Percentiles rank a stretch among this genome's conserved stretches.
These are phyloP conservation scores for Gryllus longicercus DNA, from an alignment of 2,888 invertebrate genomes.

Conservation along the genomic window DNA sequence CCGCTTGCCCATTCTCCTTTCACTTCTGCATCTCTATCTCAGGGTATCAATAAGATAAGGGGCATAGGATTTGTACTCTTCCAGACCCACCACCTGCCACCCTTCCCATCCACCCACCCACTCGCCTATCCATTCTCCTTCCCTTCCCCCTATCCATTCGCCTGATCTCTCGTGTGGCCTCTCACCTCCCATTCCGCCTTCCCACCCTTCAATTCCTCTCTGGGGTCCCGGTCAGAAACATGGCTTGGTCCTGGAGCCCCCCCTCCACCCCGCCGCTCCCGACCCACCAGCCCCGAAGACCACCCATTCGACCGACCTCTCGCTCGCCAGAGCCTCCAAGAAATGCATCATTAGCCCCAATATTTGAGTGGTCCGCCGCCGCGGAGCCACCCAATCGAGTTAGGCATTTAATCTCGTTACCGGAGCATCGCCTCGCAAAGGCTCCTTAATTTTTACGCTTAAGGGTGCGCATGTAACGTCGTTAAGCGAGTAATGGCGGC, in stretches of 20 bases:
- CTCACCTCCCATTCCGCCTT: no score
- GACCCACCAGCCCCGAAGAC: background rate
- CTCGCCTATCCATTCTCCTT: no score
- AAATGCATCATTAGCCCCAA: conserved; percentile 17
- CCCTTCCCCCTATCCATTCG: no score
- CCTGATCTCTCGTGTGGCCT: no score
- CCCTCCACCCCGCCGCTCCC: background rate
- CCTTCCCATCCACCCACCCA: no score
- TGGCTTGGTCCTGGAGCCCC: background rate
- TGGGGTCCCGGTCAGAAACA: no score
- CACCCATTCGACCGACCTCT: background rate
- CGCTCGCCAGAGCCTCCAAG: background rate
- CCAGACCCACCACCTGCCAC: no score
- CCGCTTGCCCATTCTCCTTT: no score
- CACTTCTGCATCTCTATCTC: no score
- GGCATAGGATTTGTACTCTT: no score
- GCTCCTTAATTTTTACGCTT: background rate
- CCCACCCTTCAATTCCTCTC: no score
- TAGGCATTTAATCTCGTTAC: conserved; percentile 4
- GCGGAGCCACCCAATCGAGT: conserved; percentile 9
- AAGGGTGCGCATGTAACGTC: background rate
- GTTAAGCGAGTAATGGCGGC: background rate
- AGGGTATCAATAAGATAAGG: no score
- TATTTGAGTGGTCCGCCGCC: background rate
- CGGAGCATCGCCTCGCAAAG: conserved; percentile 6